Percentiles rank a stretch among this genome's conserved stretches.
Evolutionary conservation across 2,797 vertebrate species (phyloP).

Genomic region (Tinamus major): DNA sequence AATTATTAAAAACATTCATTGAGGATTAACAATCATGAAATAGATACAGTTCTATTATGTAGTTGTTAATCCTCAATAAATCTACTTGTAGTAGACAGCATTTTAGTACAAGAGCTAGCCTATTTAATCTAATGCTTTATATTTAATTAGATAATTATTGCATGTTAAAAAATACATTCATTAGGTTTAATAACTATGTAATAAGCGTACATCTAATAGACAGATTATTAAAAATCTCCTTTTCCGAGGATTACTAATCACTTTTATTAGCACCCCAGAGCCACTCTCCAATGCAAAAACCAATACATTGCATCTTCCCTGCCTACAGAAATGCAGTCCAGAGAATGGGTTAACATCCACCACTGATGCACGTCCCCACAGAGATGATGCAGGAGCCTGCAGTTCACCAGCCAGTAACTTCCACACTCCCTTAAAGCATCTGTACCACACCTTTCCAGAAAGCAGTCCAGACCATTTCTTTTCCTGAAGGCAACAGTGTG

Average conservation of each 20-base stretch:
- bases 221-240: slow-evolving; percentile 35
- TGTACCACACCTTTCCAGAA: not conserved
- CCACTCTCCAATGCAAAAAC: not conserved
- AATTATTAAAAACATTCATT: slow-evolving; percentile 77
- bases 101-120: slow-evolving; percentile 57
- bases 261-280: not conserved
- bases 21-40: slow-evolving; percentile 75
- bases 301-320: not conserved
- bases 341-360: not conserved
- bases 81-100: slow-evolving; percentile 73
- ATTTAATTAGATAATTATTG: slow-evolving; percentile 73
- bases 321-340: not conserved
- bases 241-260: not conserved
- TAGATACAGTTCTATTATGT: slow-evolving; percentile 74
- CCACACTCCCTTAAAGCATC: not conserved
- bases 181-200: slow-evolving; percentile 61
- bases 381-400: not conserved
- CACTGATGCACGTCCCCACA: not conserved
- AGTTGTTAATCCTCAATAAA: slow-evolving; percentile 77
- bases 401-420: not conserved
- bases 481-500: fast-evolving
- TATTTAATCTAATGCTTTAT: slow-evolving; percentile 69
- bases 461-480: not conserved
- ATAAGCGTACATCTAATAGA: slow-evolving; percentile 49
- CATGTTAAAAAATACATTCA: slow-evolving; percentile 66